Conservation (phyloP, 2,113 vertebrate genomes). For the Nymphicus hollandicus region DNA sequence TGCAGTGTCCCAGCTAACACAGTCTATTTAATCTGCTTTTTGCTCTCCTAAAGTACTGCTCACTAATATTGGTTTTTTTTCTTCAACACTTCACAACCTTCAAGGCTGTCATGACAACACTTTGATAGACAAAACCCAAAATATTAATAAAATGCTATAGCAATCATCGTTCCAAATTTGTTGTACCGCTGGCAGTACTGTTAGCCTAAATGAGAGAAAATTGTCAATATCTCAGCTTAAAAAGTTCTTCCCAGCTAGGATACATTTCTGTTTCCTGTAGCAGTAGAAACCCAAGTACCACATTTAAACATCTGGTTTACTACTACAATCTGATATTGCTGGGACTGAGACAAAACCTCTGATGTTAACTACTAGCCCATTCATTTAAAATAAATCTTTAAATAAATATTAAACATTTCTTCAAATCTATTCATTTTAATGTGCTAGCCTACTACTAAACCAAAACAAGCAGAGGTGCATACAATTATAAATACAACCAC, state of each 20-base stretch:
- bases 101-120: background rate
- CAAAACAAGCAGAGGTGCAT: background rate
- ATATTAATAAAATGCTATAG: background rate
- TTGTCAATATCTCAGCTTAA: background rate
- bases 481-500: background rate
- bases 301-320: background rate
- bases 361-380: background rate
- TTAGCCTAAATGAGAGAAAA: background rate
- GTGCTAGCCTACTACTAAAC: background rate
- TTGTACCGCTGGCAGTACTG: background rate
- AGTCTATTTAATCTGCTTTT: slow-evolving; percentile 11
- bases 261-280: background rate
- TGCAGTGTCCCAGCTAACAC: background rate
- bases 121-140: background rate
- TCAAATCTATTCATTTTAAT: background rate
- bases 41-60: background rate
- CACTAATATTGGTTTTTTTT: background rate
- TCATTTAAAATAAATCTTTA: background rate
- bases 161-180: background rate
- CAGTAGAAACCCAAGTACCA: background rate
- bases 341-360: background rate
- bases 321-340: background rate
- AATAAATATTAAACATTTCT: background rate
- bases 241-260: background rate
- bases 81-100: background rate